Evolutionary conservation across 1,140 invertebrate species (phyloP).

Genomic region (Drosophila neocordata): DNA sequence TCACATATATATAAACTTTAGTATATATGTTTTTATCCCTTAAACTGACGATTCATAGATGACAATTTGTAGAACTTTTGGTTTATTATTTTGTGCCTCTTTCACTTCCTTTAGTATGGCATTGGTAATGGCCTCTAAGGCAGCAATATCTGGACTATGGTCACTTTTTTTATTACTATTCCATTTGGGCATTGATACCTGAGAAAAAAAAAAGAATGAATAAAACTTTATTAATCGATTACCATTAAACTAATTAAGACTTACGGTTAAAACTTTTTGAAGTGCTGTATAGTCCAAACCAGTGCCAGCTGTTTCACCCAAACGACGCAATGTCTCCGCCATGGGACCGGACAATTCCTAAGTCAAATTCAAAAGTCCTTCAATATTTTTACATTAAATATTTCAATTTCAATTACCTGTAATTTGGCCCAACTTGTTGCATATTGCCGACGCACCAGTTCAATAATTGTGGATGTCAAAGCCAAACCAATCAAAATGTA

Average conservation of each 20-base stretch:
- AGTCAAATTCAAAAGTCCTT: too few species aligned
- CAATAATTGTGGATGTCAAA: slow-evolving; percentile 96
- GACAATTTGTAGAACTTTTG: slow-evolving; percentile 90
- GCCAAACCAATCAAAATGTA: slow-evolving; percentile 97
- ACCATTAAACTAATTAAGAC: background rate
- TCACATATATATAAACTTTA: slow-evolving; percentile 4
- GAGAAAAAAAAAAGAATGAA: background rate
- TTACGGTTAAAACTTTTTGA: slow-evolving; percentile 86
- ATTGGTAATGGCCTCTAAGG: slow-evolving; percentile 88
- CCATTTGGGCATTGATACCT: slow-evolving; percentile 84
- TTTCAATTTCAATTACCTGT: slow-evolving; percentile 49
- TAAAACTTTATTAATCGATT: background rate
- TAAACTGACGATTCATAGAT: slow-evolving; percentile 92
- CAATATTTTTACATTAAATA: too few species aligned
- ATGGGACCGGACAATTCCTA: slow-evolving; percentile 90
- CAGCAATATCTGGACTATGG: slow-evolving; percentile 87
- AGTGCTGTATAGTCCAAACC: slow-evolving; percentile 87
- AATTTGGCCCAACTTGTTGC: slow-evolving; percentile 92
- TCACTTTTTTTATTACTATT: slow-evolving; percentile 82
- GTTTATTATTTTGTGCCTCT: slow-evolving; percentile 82
- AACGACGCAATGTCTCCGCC: slow-evolving; percentile 89
- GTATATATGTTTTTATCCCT: background rate
- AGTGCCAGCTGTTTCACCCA: slow-evolving; percentile 88
- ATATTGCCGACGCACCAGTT: slow-evolving; percentile 92
- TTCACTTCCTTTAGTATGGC: slow-evolving; percentile 86